Evolutionary conservation across 2,888 invertebrate genomes (phyloP).

Genomic region (Gymnosoma rotundatum): DNA sequence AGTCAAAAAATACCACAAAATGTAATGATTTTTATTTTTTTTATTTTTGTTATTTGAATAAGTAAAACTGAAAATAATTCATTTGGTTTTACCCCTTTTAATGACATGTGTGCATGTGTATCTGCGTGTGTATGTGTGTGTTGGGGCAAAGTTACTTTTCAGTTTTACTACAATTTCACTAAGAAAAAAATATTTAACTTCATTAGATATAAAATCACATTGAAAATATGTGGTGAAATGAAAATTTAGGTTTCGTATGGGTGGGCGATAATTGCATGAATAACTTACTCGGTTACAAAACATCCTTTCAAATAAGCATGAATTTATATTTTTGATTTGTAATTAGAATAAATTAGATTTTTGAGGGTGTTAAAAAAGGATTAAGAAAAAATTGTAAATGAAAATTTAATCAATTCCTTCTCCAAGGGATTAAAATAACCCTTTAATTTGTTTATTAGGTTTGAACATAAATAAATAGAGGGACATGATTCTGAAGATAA

Average conservation of each 20-base stretch:
- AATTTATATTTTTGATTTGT: slow-evolving; percentile 1
- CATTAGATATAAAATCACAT: slow-evolving; percentile 53
- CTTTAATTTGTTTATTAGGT: no score
- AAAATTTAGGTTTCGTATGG: background rate
- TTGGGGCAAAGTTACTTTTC: background rate
- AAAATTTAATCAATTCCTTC: no score
- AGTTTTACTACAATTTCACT: background rate
- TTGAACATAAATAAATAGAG: no score
- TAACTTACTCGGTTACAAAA: background rate
- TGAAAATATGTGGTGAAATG: slow-evolving; percentile 37
- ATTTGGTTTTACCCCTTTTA: slow-evolving; percentile 34
- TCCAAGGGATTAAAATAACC: no score
- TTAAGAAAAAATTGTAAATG: no score
- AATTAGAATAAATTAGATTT: slow-evolving; percentile 39
- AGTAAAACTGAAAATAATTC: slow-evolving; percentile 21
- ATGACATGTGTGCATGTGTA: background rate
- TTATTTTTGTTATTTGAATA: background rate
- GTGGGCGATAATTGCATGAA: background rate
- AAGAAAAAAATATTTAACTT: slow-evolving; percentile 24
- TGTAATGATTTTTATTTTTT: slow-evolving; percentile 6
- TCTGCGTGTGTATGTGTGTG: background rate
- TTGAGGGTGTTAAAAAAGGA: background rate
- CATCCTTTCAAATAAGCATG: background rate
- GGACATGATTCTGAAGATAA: no score
- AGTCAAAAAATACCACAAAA: slow-evolving; percentile 12